phyloP scores from a whole-genome alignment of 2,113 vertebrate species.

The Chionomys nivalis region DNA sequence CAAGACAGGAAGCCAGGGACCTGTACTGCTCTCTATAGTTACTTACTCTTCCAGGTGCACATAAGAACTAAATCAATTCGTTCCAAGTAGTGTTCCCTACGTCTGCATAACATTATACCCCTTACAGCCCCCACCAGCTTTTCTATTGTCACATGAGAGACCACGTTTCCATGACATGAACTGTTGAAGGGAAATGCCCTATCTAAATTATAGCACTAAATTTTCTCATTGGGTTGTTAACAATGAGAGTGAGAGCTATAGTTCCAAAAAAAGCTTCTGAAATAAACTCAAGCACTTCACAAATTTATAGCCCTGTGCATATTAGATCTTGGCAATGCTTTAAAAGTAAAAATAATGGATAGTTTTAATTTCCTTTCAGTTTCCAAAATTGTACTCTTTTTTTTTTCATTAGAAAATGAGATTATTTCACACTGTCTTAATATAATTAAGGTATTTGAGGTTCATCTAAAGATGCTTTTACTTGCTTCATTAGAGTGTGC shows the following conservation, averaged over 20 bases:
- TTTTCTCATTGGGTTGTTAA: neutral
- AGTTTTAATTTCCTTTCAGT: conserved; percentile 33
- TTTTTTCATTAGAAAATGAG: conserved; percentile 76
- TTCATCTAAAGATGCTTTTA: conserved; percentile 46
- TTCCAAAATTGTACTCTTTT: conserved; percentile 54
- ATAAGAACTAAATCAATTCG: neutral
- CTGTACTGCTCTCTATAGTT: neutral
- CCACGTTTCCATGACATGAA: neutral
- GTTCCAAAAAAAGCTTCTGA: neutral
- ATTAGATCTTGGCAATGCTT: neutral
- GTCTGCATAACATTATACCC: neutral
- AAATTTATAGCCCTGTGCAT: neutral
- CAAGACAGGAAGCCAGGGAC: neutral
- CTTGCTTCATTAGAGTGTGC: conserved; percentile 42
- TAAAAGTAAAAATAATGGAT: neutral
- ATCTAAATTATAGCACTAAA: no score
- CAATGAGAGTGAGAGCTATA: neutral
- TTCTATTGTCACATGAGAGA: neutral
- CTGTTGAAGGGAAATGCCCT: neutral
- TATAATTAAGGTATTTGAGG: conserved; percentile 75
- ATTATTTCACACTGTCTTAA: conserved; percentile 70
- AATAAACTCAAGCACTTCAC: neutral
- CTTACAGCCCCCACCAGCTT: neutral
- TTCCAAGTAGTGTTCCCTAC: fast-evolving
- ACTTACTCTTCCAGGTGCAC: neutral